Conservation (phyloP, 1,140 invertebrate species). For the Rhizoglyphus robini region DNA sequence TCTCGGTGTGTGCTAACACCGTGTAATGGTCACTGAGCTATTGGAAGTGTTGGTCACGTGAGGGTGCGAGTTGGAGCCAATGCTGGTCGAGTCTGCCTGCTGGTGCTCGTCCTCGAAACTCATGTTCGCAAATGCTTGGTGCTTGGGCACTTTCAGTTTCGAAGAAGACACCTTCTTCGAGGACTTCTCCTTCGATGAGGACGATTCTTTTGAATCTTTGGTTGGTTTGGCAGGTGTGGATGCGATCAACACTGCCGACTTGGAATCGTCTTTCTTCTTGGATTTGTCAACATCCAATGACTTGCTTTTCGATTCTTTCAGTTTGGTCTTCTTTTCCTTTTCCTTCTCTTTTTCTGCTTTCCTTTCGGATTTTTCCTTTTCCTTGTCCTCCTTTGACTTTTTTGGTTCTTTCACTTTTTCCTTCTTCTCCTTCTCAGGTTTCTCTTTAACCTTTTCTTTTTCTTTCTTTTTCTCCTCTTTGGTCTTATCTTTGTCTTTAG, state of each 20-base stretch:
- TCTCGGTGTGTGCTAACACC: too few species aligned
- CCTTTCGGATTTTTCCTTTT: conserved; percentile 14
- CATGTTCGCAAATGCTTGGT: conserved; percentile 22
- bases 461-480: neutral
- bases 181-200: neutral
- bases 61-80: too few species aligned
- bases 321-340: neutral
- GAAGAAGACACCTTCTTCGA: neutral
- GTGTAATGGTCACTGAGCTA: too few species aligned
- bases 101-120: conserved; percentile 29
- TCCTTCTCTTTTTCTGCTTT: conserved; percentile 11
- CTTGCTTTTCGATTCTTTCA: neutral
- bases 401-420: conserved; percentile 16
- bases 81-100: too few species aligned
- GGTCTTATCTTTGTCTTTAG: conserved; percentile 2
- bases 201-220: neutral
- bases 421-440: conserved; percentile 17
- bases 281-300: neutral
- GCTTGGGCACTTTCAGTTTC: neutral
- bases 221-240: neutral
- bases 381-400: conserved; percentile 16
- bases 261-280: neutral
- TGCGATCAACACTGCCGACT: neutral
- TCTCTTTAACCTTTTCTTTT: conserved; percentile 16
- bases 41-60: too few species aligned